These are phyloP conservation scores for Coregonus ussuriensis DNA, from an alignment of 2,797 vertebrate species.

Conservation along the genomic window DNA sequence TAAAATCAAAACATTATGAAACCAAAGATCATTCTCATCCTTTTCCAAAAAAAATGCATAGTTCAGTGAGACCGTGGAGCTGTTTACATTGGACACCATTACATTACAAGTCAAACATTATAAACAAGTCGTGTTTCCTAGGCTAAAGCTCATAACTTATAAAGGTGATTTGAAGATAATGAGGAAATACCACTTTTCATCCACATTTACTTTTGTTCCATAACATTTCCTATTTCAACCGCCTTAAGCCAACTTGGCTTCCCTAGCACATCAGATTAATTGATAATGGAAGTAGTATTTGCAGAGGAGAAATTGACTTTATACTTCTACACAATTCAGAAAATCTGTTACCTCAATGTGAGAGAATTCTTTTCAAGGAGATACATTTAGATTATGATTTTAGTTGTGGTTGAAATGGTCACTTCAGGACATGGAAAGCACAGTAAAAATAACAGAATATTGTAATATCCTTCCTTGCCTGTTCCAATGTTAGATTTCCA, in stretches of 20 bases:
- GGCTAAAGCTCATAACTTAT: not conserved
- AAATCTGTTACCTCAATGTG: not conserved
- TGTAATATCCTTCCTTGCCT: constrained; percentile 59
- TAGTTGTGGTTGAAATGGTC: constrained; percentile 4
- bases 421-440: constrained; percentile 57
- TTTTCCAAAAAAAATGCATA: constrained; percentile 42
- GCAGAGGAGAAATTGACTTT: not conserved
- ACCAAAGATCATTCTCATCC: not conserved
- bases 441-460: constrained; percentile 59
- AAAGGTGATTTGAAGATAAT: not conserved
- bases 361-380: not conserved
- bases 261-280: not conserved
- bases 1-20: not conserved
- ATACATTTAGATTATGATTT: not conserved
- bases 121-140: not conserved
- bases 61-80: constrained; percentile 46
- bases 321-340: not conserved
- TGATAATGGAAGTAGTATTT: not conserved
- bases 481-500: constrained; percentile 57
- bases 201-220: not conserved
- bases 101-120: too few relatives aligned
- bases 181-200: not conserved
- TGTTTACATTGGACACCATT: constrained; percentile 22
- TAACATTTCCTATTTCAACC: not conserved
- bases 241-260: not conserved